Evolutionary conservation across 2,888 invertebrate genomes (phyloP).

Genomic region (Cryptophagus acutangulus): DNA sequence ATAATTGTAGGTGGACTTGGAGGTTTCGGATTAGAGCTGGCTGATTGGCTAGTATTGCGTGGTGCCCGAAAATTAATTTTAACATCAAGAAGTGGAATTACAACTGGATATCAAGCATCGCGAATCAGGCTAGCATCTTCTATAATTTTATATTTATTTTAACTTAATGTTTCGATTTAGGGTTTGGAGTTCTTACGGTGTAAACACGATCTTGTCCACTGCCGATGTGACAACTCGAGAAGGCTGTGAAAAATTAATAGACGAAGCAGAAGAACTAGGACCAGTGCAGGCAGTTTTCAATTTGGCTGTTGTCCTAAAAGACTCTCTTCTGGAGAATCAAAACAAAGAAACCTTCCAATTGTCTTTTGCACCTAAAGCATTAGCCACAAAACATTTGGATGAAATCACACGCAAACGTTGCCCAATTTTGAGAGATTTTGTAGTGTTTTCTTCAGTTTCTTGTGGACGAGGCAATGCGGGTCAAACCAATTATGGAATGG

Average conservation of each 20-base stretch:
- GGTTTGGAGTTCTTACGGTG: conserved; percentile 68
- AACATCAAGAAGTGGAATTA: conserved; percentile 73
- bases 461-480: conserved; percentile 90
- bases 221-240: conserved; percentile 64
- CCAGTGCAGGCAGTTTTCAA: conserved; percentile 84
- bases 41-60: conserved; percentile 78
- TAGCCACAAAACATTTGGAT: conserved; percentile 76
- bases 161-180: conserved; percentile 41
- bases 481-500: conserved; percentile 86
- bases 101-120: conserved; percentile 72
- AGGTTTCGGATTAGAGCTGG: conserved; percentile 86
- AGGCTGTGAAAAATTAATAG: conserved; percentile 68
- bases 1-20: conserved; percentile 78
- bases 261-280: conserved; percentile 59
- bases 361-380: conserved; percentile 72
- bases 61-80: conserved; percentile 76
- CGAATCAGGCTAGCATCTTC: conserved; percentile 28
- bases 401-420: conserved; percentile 38
- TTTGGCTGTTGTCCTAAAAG: conserved; percentile 75
- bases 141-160: neutral
- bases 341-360: conserved; percentile 61
- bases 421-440: conserved; percentile 61
- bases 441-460: conserved; percentile 86
- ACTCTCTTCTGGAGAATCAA: conserved; percentile 74
- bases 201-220: conserved; percentile 62